Conservation (phyloP, 2,797 vertebrate species). For the Notamacropus eugenii region DNA sequence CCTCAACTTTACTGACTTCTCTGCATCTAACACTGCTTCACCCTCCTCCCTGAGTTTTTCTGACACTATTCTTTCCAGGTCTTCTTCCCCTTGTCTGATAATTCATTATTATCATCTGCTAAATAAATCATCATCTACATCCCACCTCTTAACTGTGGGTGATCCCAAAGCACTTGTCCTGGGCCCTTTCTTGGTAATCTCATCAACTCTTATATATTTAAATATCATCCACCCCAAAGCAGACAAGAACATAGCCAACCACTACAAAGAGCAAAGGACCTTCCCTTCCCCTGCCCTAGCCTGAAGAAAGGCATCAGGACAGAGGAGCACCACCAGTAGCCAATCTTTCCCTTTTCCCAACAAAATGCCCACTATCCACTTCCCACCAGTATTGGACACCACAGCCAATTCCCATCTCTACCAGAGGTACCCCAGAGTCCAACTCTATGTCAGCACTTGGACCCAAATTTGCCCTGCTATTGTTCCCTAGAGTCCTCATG, state of each 20-base stretch:
- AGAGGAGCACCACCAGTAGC: background rate
- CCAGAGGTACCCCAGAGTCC: background rate
- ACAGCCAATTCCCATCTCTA: background rate
- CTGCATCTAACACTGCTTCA: background rate
- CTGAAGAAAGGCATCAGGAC: background rate
- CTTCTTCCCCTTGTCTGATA: background rate
- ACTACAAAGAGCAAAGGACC: background rate
- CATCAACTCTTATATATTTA: background rate
- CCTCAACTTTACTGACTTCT: background rate
- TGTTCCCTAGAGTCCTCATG: background rate
- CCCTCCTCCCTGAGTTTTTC: background rate
- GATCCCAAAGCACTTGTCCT: background rate
- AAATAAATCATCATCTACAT: background rate
- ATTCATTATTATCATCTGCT: background rate
- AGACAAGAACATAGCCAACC: background rate
- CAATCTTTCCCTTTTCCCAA: background rate
- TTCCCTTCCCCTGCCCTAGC: background rate
- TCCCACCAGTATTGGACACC: background rate
- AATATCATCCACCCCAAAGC: background rate
- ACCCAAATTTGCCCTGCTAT: background rate
- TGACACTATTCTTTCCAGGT: background rate
- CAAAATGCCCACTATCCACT: background rate
- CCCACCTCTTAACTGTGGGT: background rate
- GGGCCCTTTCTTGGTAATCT: background rate
- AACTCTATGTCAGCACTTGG: background rate